Base-by-base conservation (phyloP, 1,140 invertebrate genomes). In the Platyscapa corneri region DNA sequence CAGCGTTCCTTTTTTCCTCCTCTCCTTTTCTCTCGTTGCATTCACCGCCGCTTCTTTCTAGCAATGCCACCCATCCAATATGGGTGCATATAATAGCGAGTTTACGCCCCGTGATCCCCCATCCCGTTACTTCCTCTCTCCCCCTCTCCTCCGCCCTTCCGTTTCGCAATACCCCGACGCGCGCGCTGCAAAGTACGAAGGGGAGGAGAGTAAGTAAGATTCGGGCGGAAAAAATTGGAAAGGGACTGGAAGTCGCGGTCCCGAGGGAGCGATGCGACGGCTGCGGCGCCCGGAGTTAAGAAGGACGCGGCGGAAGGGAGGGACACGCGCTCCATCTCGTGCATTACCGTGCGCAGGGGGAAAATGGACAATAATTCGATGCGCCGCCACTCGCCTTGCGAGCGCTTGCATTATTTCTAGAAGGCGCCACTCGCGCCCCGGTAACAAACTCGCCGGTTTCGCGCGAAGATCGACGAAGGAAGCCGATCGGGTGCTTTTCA, bases 281-380 rank as follows among this genome's bases (percentile, higher is more conserved):
- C 3, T 12, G 46, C 23, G 64, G 39, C 8, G 16, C 16, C 6
- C 2, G 70, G 39, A 16, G 12, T 42, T 60, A 6, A 14, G 56
- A 60, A 53, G 18, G 49, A 53, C 16, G 6, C 49, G 18, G 53
- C 27, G 56, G n/a, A n/a, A n/a, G n/a, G n/a, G n/a, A n/a, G 10
- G 14, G 7, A 30, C 7, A 30, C 14, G 64, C n/a, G 14, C 23
- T 14, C 7, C 27, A 60, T 60, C 23, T 27, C 23, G 14, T 65
- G 64, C 30, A 65, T 65, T 65, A 65, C 14, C 64, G 39, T 20
- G 0, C n/a, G 5, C 23, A 34, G 60, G n/a, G 39, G 53, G 12
- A 72, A 74, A 82, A 60, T 82, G 81, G 49, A 82, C 56, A 76
- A 76, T 83, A 76, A 65, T 83, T 76, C 64, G 64, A 83, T 83